phyloP scores from a whole-genome alignment of 2,888 invertebrate genomes.

The Allolobophora icterica region DNA sequence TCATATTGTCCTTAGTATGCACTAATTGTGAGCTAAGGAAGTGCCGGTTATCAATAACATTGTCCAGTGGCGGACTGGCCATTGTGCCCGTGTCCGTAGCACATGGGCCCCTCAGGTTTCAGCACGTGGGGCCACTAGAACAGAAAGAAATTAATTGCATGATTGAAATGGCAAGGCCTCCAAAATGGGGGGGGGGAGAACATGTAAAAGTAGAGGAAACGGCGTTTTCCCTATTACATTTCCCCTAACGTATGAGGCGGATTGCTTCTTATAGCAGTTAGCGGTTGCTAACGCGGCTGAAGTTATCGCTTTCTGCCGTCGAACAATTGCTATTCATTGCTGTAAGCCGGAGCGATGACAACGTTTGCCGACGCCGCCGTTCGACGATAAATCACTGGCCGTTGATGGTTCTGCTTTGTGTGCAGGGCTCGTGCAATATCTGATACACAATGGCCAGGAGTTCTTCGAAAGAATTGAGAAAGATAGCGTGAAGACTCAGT shows the following conservation, averaged over 20 bases:
- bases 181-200: too few species aligned
- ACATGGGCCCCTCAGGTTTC: too few species aligned
- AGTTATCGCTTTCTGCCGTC: neutral
- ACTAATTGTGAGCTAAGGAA: neutral
- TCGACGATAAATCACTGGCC: neutral
- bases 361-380: neutral
- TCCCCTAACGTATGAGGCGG: neutral
- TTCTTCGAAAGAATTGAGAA: neutral
- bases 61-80: too few species aligned
- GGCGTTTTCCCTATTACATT: too few species aligned
- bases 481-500: slow-evolving; percentile 23
- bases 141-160: too few species aligned
- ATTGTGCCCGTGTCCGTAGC: too few species aligned
- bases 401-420: neutral
- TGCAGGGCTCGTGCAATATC: slow-evolving; percentile 22
- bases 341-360: neutral
- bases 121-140: too few species aligned
- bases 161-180: too few species aligned
- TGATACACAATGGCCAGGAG: slow-evolving; percentile 27
- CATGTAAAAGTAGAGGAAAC: too few species aligned
- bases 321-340: neutral
- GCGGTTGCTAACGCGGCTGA: neutral
- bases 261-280: neutral
- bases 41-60: neutral
- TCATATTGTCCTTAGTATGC: too few species aligned